Conservation (phyloP, 2,113 vertebrate genomes). For the Odontesthes bonariensis region DNA sequence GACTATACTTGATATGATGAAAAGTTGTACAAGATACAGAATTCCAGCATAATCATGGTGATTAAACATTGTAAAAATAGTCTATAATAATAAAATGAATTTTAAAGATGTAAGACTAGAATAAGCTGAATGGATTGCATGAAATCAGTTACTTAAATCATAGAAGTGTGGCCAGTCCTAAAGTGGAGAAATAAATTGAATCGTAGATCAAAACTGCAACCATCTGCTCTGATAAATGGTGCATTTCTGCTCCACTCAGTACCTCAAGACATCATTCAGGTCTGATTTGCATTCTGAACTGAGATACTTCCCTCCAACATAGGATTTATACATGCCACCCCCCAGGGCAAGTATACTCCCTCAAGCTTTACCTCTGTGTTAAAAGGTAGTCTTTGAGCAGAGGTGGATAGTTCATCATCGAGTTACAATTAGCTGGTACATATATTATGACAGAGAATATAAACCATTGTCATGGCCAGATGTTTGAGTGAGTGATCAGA, state of each 20-base stretch:
- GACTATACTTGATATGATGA: constrained; percentile 1
- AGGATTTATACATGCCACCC: constrained; percentile 51
- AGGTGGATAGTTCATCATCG: constrained; percentile 45
- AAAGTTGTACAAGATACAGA: background rate
- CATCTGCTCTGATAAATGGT: constrained; percentile 27
- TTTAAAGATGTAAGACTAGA: background rate
- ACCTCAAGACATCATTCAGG: constrained; percentile 30
- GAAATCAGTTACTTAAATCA: constrained; percentile 14
- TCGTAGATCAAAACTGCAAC: constrained; percentile 23
- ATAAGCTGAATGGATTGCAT: background rate
- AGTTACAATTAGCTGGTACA: constrained; percentile 47
- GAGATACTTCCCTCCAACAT: constrained; percentile 16
- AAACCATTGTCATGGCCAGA: constrained; percentile 36
- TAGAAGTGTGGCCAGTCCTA: background rate
- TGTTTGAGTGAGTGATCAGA: constrained; percentile 29
- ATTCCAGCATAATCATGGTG: background rate
- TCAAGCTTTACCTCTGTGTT: constrained; percentile 63
- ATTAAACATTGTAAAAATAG: background rate
- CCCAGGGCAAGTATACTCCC: constrained; percentile 56
- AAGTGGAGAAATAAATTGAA: constrained; percentile 18
- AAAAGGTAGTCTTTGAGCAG: constrained; percentile 29
- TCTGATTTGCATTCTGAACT: constrained; percentile 54
- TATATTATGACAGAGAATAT: constrained; percentile 40
- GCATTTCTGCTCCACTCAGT: constrained; percentile 5
- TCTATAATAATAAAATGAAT: background rate